Percentiles rank a stretch among this genome's conserved stretches.
These are phyloP conservation scores for Gryllus longicercus DNA, from an alignment of 2,888 invertebrate genomes.

Conservation along the genomic window DNA sequence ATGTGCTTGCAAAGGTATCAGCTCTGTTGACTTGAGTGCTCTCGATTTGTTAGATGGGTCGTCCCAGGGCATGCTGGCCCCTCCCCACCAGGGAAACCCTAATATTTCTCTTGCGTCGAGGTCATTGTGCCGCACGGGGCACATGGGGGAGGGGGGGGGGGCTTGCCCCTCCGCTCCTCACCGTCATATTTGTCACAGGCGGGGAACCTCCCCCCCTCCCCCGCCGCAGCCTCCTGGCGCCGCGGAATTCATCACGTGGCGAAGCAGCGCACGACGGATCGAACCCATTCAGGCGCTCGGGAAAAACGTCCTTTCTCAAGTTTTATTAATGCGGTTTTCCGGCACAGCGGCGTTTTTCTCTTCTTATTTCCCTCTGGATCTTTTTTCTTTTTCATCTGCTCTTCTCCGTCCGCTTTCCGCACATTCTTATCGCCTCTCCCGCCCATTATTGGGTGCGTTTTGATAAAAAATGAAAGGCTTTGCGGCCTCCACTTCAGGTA, in stretches of 20 bases:
- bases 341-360: not conserved
- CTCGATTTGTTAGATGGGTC: too few relatives aligned
- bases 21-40: too few relatives aligned
- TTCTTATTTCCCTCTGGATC: not conserved
- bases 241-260: not conserved
- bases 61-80: too few relatives aligned
- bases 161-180: too few relatives aligned
- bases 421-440: not conserved
- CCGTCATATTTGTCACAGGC: too few relatives aligned
- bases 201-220: too few relatives aligned
- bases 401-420: not conserved
- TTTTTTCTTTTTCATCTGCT: not conserved
- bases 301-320: not conserved
- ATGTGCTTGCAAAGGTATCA: too few relatives aligned
- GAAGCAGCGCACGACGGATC: not conserved
- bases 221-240: too few relatives aligned
- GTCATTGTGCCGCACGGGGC: too few relatives aligned
- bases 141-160: too few relatives aligned
- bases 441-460: constrained; percentile 1
- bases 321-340: constrained; percentile 1
- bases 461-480: not conserved
- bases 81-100: too few relatives aligned
- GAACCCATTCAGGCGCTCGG: not conserved
- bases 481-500: not conserved
- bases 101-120: too few relatives aligned